These are phyloP conservation scores for Drosophila trapezifrons DNA, from an alignment of 1,140 invertebrate genomes.

Conservation along the genomic window DNA sequence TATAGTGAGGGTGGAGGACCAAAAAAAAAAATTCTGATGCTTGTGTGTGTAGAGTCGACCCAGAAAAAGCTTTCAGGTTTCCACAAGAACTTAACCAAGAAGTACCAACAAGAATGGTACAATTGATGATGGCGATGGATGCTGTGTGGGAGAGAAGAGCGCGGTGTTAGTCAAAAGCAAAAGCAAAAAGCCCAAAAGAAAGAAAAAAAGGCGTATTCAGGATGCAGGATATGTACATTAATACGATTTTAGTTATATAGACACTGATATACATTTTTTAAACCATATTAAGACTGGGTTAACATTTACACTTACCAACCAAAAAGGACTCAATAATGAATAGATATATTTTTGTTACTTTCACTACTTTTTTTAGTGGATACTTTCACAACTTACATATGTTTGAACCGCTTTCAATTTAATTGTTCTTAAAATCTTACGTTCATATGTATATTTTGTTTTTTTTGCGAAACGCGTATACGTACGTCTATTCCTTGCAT, in stretches of 20 bases:
- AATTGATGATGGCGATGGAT: conserved; percentile 51
- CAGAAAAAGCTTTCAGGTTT: conserved; percentile 61
- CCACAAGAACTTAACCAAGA: conserved; percentile 62
- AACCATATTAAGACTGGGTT: neutral
- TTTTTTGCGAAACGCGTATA: conserved; percentile 10
- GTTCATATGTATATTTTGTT: neutral
- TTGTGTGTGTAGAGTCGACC: conserved; percentile 22
- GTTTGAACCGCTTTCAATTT: neutral
- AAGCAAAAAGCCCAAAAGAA: conserved; percentile 12
- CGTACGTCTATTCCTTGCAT: conserved; percentile 61
- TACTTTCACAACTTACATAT: neutral
- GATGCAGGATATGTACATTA: neutral
- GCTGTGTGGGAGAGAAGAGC: conserved; percentile 7
- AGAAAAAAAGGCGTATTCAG: neutral
- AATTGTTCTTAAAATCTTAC: conserved; percentile 3
- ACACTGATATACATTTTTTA: neutral
- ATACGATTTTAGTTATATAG: neutral
- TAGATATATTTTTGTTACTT: neutral
- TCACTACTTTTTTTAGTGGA: neutral
- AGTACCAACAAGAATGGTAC: conserved; percentile 72
- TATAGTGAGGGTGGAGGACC: neutral
- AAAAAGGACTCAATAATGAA: neutral
- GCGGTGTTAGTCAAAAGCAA: conserved; percentile 28
- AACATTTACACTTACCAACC: neutral
- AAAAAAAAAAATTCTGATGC: neutral